Evolutionary conservation across 2,888 invertebrate species (phyloP).

Genomic region (Epinotia nisella): DNA sequence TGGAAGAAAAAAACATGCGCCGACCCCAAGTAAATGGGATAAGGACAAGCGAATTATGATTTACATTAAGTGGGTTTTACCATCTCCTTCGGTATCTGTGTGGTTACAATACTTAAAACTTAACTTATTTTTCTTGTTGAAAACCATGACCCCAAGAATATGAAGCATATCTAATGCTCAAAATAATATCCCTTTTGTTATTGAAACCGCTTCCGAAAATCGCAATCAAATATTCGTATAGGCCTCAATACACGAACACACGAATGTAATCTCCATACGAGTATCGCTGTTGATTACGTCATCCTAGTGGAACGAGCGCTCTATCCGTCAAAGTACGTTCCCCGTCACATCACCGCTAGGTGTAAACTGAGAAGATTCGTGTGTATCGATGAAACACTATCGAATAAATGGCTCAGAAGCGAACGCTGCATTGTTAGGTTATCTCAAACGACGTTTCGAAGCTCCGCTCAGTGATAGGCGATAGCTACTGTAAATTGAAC

Average conservation of each 20-base stretch:
- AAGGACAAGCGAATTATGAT: too few species aligned
- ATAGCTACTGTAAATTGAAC: constrained; percentile 68
- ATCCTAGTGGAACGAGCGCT: not conserved
- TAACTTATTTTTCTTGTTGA: too few species aligned
- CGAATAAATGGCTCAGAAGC: constrained; percentile 72
- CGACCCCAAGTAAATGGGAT: too few species aligned
- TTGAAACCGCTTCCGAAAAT: not conserved
- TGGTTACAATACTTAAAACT: too few species aligned
- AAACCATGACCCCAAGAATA: too few species aligned
- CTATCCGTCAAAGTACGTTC: constrained; percentile 7
- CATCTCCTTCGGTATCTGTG: not conserved
- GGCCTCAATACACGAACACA: not conserved
- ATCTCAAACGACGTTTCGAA: constrained; percentile 65
- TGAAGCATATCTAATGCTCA: too few species aligned
- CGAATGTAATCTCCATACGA: constrained; percentile 16
- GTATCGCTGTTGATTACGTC: constrained; percentile 23
- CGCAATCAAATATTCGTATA: constrained; percentile 26
- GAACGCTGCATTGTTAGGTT: constrained; percentile 74
- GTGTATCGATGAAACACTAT: constrained; percentile 57
- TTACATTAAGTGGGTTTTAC: constrained; percentile 1
- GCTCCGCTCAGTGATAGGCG: constrained; percentile 56
- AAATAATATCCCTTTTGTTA: constrained; percentile 40
- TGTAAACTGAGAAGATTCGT: constrained; percentile 46
- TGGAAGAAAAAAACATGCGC: too few species aligned
- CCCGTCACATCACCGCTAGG: constrained; percentile 30